These are phyloP conservation scores for Euplagia quadripunctaria DNA, from an alignment of 2,888 invertebrate genomes.

Conservation along the genomic window DNA sequence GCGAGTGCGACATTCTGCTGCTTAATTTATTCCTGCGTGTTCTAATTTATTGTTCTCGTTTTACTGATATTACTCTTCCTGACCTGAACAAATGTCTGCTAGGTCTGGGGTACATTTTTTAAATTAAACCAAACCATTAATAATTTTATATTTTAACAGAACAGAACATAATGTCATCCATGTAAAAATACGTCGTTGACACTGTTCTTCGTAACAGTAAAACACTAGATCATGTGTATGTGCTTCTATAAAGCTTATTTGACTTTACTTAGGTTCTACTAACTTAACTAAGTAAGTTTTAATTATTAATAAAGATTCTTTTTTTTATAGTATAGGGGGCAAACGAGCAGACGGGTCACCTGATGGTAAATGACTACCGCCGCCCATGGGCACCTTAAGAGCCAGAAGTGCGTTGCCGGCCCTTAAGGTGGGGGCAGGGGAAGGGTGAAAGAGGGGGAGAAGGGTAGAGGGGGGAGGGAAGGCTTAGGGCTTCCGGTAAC, in stretches of 20 bases:
- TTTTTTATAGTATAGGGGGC: too few species aligned
- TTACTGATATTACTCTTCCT: constrained; percentile 15
- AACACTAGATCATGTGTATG: not conserved
- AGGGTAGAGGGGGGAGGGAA: too few species aligned
- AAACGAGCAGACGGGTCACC: too few species aligned
- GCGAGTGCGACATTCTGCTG: constrained; percentile 38
- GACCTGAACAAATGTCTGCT: not conserved
- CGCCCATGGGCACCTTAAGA: too few species aligned
- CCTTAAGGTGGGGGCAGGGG: too few species aligned
- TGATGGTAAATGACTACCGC: too few species aligned
- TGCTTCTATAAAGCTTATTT: not conserved
- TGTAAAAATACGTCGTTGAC: not conserved
- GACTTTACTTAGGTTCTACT: rapidly evolving
- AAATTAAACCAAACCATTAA: not conserved
- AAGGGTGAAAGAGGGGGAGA: too few species aligned
- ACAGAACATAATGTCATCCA: not conserved
- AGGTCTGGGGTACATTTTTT: not conserved
- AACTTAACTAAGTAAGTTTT: too few species aligned
- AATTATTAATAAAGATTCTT: too few species aligned
- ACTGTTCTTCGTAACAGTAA: not conserved
- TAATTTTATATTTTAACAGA: not conserved
- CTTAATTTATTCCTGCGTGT: not conserved
- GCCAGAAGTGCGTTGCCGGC: too few species aligned
- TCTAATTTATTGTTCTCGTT: constrained; percentile 36
- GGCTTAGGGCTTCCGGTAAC: too few species aligned